Percentiles rank a stretch among this genome's conserved stretches.
These are phyloP conservation scores for Parazoanthus atlanticus DNA, from an alignment of 92 coral and sea anemone species.

Conservation along the genomic window DNA sequence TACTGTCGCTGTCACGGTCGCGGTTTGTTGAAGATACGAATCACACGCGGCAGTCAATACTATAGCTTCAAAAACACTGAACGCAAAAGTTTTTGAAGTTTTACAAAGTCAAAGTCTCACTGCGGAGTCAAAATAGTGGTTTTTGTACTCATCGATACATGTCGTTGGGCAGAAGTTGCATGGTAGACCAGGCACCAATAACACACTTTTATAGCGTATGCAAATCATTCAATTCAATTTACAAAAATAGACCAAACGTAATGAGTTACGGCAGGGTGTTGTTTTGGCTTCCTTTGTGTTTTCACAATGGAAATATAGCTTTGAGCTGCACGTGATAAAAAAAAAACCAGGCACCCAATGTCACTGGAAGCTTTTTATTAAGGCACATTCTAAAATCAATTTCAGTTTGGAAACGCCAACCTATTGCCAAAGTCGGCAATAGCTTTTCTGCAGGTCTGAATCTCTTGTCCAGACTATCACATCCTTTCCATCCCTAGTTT, in stretches of 20 bases:
- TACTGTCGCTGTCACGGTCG: no score
- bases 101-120: neutral
- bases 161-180: neutral
- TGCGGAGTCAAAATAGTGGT: neutral
- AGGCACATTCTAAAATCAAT: no score
- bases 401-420: no score
- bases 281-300: neutral
- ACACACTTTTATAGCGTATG: neutral
- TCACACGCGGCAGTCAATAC: no score
- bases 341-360: neutral
- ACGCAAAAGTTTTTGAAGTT: no score
- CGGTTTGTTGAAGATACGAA: no score
- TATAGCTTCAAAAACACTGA: no score
- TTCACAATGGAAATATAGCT: neutral
- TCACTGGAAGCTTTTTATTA: no score
- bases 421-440: neutral
- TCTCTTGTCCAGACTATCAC: no score
- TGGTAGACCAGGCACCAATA: neutral
- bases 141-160: neutral
- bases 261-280: neutral
- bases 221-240: neutral
- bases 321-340: neutral
- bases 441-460: neutral
- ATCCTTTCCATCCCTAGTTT: neutral
- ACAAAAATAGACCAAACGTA: constrained; percentile 7